phyloP scores from a whole-genome alignment of 2,888 invertebrate genomes.

The Thymelicus sylvestris region DNA sequence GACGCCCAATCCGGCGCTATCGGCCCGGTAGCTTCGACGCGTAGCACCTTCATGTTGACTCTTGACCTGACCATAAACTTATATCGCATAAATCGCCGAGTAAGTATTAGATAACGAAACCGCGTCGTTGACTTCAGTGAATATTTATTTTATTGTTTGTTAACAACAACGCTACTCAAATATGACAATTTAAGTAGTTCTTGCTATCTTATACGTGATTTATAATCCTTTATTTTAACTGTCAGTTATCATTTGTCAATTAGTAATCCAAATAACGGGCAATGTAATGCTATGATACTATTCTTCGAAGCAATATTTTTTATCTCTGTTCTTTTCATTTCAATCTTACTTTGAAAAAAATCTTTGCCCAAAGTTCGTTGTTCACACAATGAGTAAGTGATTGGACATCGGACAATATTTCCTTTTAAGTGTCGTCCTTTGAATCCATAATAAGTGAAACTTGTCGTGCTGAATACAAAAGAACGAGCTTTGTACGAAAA shows the following conservation, averaged over 20 bases:
- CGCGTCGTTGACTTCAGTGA: neutral
- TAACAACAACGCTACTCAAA: neutral
- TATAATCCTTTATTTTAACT: neutral
- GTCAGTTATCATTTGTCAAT: neutral
- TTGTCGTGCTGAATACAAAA: conserved; percentile 76
- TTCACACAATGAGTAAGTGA: conserved; percentile 43
- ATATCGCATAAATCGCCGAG: neutral
- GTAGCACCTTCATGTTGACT: conserved; percentile 67
- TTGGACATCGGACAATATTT: conserved; percentile 70
- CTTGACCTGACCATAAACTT: conserved; percentile 53
- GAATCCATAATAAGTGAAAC: conserved; percentile 79
- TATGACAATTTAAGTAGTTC: neutral
- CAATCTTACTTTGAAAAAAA: conserved; percentile 14
- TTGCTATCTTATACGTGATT: neutral
- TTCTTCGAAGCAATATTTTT: conserved; percentile 4
- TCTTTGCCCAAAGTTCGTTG: conserved; percentile 29
- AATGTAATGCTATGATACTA: neutral
- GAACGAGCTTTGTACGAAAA: conserved; percentile 64
- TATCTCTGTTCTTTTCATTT: conserved; percentile 6
- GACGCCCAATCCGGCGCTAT: conserved; percentile 82
- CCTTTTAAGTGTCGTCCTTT: conserved; percentile 79
- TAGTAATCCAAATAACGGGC: conserved; percentile 6
- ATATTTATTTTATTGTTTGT: neutral
- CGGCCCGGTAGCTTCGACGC: conserved; percentile 62
- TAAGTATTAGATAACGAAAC: conserved; percentile 5